Evolutionary conservation across 2,113 vertebrate genomes (phyloP), one percentile per base, ranked within the genome.

Genomic region (Pimephales promelas): DNA sequence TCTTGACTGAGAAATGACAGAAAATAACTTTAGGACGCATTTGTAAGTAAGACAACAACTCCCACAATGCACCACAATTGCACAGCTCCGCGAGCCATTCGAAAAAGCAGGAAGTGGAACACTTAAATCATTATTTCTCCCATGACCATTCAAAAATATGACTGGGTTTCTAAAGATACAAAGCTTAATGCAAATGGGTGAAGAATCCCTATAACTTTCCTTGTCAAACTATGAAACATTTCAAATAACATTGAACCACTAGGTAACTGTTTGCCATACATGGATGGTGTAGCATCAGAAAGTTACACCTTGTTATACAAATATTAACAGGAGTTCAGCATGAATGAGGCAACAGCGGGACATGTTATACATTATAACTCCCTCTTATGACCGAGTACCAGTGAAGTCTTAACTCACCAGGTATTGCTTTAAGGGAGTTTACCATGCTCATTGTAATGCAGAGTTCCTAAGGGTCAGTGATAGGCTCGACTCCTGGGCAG

Each of bases 401-500:
- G 40, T 24, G 11, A 36, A n/a, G 28, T 77, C 18, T 54, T 43
- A 18, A 81, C 26, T 49, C 47, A 16, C 14, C 47, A 49, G 14
- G 28, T 76, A 52, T 52, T 28, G 45, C 28, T 22, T 80, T 59
- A 40, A 80, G 47, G 62, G 47, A 70, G 64, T 68, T 47, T 4
- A 26, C 18, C 11, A 18, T 77, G 20, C 22, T 71, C 11, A 57
- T 57, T 83, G 61, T 83, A 52, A 77, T 56, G 40, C 26, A 68
- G 79, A 87, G 80, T 80, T 52, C 52, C 5, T 45, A 73, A 73
- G 76, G 45, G 80, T 86, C 88, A 83, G 72, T 84, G 84, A 85
- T 85, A 87, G 82, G 85, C 81, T 74, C 2, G 47, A 52, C 40
- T 14, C 72, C 72, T 76, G 52, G 49, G 62, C 13, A 57, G 75